Evolutionary conservation across 2,797 vertebrate genomes (phyloP), one percentile per base, ranked within the genome.

Genomic region (Falco columbarius): DNA sequence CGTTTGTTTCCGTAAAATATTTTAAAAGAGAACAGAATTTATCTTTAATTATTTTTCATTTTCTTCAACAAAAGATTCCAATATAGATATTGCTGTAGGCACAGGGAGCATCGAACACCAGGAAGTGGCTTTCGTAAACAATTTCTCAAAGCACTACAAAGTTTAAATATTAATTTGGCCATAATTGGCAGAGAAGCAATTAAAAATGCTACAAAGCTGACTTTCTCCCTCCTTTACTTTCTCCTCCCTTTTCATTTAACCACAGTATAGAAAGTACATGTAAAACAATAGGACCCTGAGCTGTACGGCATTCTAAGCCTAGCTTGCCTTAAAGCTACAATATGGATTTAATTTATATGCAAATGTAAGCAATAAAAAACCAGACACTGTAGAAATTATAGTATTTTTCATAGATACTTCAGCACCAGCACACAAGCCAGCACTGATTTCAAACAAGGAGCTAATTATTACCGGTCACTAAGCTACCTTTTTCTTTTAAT

Each of bases 311-410:
- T 98, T 98, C 98, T 98, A 98, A 98, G 98, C 98, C 98, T 86
- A 98, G 98, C 98, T 98, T 99, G 98, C 99, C 99, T 99, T 98
- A 98, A 98, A 99, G 99, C 99, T 98, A 99, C 98, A 99, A 99
- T 99, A 99, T 99, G 98, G 98, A 98, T 98, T 98, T 98, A 98
- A 98, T 98, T 98, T 98, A 98, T 98, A 98, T 98, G 98, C 98
- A 98, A 98, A 98, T 98, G 98, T 98, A 98, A 98, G 98, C 98
- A 98, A 98, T 98, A 98, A 98, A 98, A 98, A 98, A 95, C 97
- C 98, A 98, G 98, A 96, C 98, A 98, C 98, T 98, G 98, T 98
- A 98, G 98, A 98, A 98, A 98, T 98, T 98, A 98, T 97, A 98
- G 98, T 97, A 97, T 95, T 98, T 99, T 99, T 99, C 97, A 97